Percentiles rank a stretch among this genome's conserved stretches.
Conservation (phyloP, 1,140 invertebrate species). For the Drosophila tsacasi region DNA sequence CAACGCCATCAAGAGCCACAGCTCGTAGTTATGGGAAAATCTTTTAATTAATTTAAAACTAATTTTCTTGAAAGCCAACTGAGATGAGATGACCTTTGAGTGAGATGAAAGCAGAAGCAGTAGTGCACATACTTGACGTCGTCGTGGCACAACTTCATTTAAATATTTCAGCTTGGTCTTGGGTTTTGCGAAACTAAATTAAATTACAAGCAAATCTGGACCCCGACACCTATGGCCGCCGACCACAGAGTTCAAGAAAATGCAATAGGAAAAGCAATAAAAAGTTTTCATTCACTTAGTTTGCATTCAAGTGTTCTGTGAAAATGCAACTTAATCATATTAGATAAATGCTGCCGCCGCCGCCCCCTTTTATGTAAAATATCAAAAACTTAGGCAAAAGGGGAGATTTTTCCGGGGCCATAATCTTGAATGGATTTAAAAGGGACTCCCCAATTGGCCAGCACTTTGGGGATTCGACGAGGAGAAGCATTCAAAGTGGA, state of each 20-base stretch:
- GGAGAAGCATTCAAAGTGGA: conserved; percentile 38
- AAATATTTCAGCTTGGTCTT: conserved; percentile 23
- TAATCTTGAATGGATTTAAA: conserved; percentile 24
- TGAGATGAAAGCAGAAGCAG: conserved; percentile 23
- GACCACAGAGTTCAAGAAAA: background rate
- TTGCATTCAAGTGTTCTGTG: conserved; percentile 20
- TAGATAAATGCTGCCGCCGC: conserved; percentile 17
- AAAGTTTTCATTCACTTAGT: conserved; percentile 17
- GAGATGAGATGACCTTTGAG: conserved; percentile 43
- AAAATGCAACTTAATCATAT: conserved; percentile 44
- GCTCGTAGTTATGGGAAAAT: conserved; percentile 48
- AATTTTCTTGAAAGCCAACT: conserved; percentile 45
- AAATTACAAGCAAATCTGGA: conserved; percentile 18
- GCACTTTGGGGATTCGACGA: conserved; percentile 22
- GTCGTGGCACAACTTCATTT: conserved; percentile 20
- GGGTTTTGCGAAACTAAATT: conserved; percentile 17
- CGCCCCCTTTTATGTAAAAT: conserved; percentile 22
- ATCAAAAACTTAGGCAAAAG: conserved; percentile 2
- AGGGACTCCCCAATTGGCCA: conserved; percentile 18
- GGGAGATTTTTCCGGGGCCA: conserved; percentile 32
- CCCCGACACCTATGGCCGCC: conserved; percentile 2
- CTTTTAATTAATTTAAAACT: conserved; percentile 60
- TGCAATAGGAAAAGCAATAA: conserved; percentile 15
- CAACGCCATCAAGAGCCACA: conserved; percentile 37
- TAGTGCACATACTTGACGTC: conserved; percentile 8